Evolutionary conservation across 2,797 vertebrate genomes (phyloP).

Genomic region (Babyrousa celebensis): DNA sequence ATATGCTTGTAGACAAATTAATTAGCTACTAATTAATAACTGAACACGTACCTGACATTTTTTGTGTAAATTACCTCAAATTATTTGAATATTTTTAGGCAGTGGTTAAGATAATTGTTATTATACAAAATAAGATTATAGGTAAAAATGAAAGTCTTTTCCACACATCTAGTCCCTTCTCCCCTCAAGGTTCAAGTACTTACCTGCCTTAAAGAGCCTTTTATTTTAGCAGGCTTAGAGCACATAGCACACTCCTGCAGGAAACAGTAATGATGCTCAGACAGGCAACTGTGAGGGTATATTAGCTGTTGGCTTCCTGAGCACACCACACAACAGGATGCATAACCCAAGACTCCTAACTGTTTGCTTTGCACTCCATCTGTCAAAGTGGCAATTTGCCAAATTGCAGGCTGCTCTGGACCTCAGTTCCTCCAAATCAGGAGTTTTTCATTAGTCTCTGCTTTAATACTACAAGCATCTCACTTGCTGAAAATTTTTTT

Average conservation of each 20-base stretch:
- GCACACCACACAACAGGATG: not conserved
- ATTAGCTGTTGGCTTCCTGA: slow-evolving; percentile 65
- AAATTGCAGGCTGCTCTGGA: slow-evolving; percentile 63
- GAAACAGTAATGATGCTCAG: not conserved
- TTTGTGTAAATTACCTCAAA: not conserved
- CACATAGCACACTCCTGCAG: not conserved
- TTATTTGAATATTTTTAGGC: not conserved
- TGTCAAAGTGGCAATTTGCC: slow-evolving; percentile 84
- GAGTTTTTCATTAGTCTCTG: not conserved
- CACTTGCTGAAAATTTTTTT: not conserved
- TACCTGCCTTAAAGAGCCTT: not conserved
- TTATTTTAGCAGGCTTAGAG: not conserved
- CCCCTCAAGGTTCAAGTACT: not conserved
- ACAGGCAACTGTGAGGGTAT: slow-evolving; percentile 52
- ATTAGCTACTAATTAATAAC: not conserved
- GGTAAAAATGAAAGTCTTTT: not conserved
- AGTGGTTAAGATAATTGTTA: not conserved
- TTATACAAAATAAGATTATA: not conserved
- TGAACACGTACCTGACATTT: not conserved
- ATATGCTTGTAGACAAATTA: not conserved
- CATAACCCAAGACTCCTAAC: slow-evolving; percentile 49
- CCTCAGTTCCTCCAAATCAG: not conserved
- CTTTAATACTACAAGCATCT: not conserved
- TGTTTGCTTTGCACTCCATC: slow-evolving; percentile 84
- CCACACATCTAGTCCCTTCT: not conserved